These are phyloP conservation scores for Bombycilla garrulus DNA, from an alignment of 2,113 vertebrate species.

Conservation along the genomic window DNA sequence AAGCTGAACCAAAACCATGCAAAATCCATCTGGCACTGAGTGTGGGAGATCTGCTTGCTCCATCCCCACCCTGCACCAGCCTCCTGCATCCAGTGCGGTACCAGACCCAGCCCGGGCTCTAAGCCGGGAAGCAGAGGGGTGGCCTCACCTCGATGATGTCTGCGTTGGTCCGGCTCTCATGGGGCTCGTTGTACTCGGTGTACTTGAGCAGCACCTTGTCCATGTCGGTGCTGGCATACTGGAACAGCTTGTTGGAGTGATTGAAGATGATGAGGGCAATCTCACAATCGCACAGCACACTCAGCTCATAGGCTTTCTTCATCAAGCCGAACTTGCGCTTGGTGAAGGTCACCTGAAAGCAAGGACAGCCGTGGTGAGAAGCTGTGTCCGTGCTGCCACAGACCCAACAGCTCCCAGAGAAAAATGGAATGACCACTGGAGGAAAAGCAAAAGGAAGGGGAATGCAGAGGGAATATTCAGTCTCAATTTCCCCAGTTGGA, in stretches of 20 bases:
- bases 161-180: conserved; percentile 92
- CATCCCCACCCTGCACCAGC: neutral
- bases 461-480: neutral
- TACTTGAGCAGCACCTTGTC: conserved; percentile 97
- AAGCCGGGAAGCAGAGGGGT: fast-evolving
- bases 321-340: conserved; percentile 96
- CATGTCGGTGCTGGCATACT: conserved; percentile 97
- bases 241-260: conserved; percentile 95
- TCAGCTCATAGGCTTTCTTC: conserved; percentile 99
- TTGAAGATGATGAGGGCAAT: conserved; percentile 80
- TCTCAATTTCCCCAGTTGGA: neutral
- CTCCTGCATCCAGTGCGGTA: fast-evolving
- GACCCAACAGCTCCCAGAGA: neutral
- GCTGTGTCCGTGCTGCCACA: fast-evolving
- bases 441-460: neutral
- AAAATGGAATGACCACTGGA: neutral
- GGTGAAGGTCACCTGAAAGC: conserved; percentile 76
- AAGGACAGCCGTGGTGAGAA: neutral
- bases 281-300: conserved; percentile 73
- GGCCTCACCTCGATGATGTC: conserved; percentile 91
- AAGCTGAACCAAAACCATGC: neutral
- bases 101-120: neutral
- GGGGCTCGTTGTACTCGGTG: conserved; percentile 94
- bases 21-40: neutral
- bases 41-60: fast-evolving